Evolutionary conservation across 2,113 vertebrate species (phyloP), one percentile per base, ranked within the genome.

Genomic region (Gila orcuttii): DNA sequence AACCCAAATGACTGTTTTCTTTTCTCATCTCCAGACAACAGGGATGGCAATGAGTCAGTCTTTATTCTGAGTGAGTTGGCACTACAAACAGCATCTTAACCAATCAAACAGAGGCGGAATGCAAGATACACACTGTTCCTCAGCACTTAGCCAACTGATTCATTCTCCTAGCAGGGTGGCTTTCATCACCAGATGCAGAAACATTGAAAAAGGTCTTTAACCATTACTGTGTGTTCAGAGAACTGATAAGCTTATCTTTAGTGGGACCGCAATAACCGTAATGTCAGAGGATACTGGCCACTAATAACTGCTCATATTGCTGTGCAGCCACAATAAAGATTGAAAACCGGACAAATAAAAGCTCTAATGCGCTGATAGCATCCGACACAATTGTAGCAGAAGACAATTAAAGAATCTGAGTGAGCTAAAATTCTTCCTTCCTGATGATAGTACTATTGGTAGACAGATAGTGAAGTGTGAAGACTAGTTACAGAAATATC

Each of bases 181-280:
- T 81, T 69, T 82, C 45, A 52, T 66, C 42, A 36, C 42, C 79
- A 66, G 45, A 15, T 52, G 45, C 28, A 33, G 62, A 82, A 59
- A 57, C 33, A 82, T n/a, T 11, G 31, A 50, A 71, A 25, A 33
- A 83, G 66, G 28, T 64, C 45, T 82, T 23, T 69, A 64, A 47
- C 79, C 25, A 82, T 69, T 36, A 55, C 50, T 11, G 23, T 33
- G 66, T n/a, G 50, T 57, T 83, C 33, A 73, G 23, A 59, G 10
- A 55, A 73, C 89, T 86, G 88, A 89, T 79, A 86, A 10, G 88
- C 91, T 87, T 89, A 88, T 88, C 86, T 83, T 88, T 55, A 89
- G 52, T 68, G 36, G 74, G 64, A 86, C 74, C 12, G 68, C 86
- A 88, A 93, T 87, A 85, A 85, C 85, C 60, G 78, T 59, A 42